Percentiles rank a stretch among this genome's conserved stretches.
phyloP scores from a whole-genome alignment of 2,113 vertebrate genomes.

The Syngnathus typhle region DNA sequence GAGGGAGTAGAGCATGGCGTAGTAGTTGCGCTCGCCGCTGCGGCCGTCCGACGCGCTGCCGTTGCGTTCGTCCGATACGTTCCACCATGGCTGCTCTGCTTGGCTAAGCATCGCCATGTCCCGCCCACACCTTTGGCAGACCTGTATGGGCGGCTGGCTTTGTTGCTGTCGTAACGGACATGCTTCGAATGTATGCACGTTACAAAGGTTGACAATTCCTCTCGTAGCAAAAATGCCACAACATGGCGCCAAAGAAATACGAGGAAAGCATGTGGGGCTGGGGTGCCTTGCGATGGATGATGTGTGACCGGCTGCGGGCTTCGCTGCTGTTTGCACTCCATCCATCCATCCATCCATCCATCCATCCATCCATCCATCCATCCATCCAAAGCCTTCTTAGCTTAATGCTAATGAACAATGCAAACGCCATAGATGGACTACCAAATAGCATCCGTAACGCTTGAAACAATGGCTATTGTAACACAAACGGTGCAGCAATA shows the following conservation, averaged over 20 bases:
- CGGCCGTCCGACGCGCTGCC: constrained; percentile 44
- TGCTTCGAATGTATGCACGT: neutral
- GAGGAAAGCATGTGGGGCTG: no score
- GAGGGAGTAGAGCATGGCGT: constrained; percentile 80
- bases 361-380: constrained; percentile 31
- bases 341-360: no score
- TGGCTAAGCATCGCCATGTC: constrained; percentile 76
- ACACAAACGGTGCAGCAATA: neutral
- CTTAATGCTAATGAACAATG: neutral
- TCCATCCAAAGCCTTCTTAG: constrained; percentile 6
- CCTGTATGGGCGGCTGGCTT: constrained; percentile 31
- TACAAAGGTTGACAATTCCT: neutral
- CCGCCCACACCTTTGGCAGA: constrained; percentile 49
- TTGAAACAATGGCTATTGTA: neutral
- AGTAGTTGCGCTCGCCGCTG: constrained; percentile 71
- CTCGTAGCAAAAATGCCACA: neutral
- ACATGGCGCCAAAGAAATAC: neutral
- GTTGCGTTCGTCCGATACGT: constrained; percentile 71
- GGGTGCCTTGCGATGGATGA: constrained; percentile 12
- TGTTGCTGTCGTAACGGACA: neutral
- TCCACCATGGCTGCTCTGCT: constrained; percentile 70
- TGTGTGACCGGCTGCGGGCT: constrained; percentile 5
- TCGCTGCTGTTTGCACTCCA: constrained; percentile 23
- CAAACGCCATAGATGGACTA: neutral
- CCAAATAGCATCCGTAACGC: neutral